Evolutionary conservation across 1,140 invertebrate genomes (phyloP), one percentile per base, ranked within the genome.

Genomic region (Metopolophium dirhodum): DNA sequence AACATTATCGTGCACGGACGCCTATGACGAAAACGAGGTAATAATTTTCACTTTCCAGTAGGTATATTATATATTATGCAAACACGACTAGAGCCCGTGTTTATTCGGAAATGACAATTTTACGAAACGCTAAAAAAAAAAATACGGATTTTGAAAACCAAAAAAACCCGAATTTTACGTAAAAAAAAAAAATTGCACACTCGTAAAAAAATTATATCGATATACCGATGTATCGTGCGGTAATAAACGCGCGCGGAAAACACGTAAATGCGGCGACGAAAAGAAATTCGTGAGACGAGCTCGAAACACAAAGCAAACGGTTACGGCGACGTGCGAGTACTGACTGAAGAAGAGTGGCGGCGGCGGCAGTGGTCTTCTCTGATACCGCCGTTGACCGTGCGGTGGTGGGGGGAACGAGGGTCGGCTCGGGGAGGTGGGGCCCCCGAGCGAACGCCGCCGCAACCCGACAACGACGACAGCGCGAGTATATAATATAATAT

Each of bases 281-380:
- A 37, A 41, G 61, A 77, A 77, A 77, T 77, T n/a, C 57, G 89
- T 4, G 51, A 41, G 22, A 54, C 77, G 45, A n/a, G 26, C 23
- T 22, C 41, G 45, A 0, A 2, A 26, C 68, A 35, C 82, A 8
- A 68, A 57, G 20, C 45, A 35, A 90, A 68, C 89, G 18, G 14
- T 8, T 45, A 83, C 68, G 51, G 26, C 47, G 91, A 49, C 49
- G 91, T 93, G 77, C 91, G 91, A 93, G 82, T 93, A 45, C 82
- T 85, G 49, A 93, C 91, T 93, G 82, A 90, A 90, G 89, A 90
- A 86, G 49, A 93, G 91, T 83, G 77, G 90, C 49, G 82, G 77
- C 77, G 68, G 77, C 61, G 68, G 47, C 90, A 57, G 54, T 61
- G 47, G 91, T 54, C 77, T 85, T 49, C 45, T 85, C 47, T 47